Percentiles rank a stretch among this genome's conserved stretches.
Conservation (phyloP, 2,888 invertebrate genomes). For the Himalopsyche anomala region DNA sequence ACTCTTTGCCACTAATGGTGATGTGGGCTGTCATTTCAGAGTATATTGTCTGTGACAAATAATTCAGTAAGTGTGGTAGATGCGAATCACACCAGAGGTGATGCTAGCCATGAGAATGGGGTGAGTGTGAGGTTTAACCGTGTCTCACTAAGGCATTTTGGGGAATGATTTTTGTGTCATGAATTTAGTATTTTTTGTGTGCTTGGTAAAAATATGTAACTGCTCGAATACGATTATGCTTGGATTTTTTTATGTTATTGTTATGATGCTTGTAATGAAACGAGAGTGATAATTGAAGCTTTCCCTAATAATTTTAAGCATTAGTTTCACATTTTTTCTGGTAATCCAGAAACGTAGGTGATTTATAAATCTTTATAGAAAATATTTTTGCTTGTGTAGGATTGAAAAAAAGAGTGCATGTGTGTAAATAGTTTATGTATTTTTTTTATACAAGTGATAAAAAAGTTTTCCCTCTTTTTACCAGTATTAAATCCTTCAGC, state of each 20-base stretch:
- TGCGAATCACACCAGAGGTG: constrained; percentile 57
- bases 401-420: too few relatives aligned
- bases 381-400: too few relatives aligned
- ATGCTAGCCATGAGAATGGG: constrained; percentile 62
- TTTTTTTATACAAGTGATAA: too few relatives aligned
- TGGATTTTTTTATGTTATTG: neutral
- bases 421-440: too few relatives aligned
- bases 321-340: neutral
- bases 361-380: too few relatives aligned
- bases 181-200: constrained; percentile 24
- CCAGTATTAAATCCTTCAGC: too few relatives aligned
- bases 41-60: constrained; percentile 64
- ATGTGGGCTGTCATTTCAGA: constrained; percentile 65
- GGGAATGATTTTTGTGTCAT: constrained; percentile 38
- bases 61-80: constrained; percentile 61
- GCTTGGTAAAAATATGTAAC: constrained; percentile 25
- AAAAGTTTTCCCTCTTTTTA: too few relatives aligned
- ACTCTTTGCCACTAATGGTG: constrained; percentile 57
- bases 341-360: too few relatives aligned
- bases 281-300: neutral
- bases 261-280: neutral
- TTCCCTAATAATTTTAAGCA: too few relatives aligned
- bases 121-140: constrained; percentile 62
- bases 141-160: constrained; percentile 47
- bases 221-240: neutral